Conservation (phyloP, 2,888 invertebrate species). For the Gryllus longicercus region DNA sequence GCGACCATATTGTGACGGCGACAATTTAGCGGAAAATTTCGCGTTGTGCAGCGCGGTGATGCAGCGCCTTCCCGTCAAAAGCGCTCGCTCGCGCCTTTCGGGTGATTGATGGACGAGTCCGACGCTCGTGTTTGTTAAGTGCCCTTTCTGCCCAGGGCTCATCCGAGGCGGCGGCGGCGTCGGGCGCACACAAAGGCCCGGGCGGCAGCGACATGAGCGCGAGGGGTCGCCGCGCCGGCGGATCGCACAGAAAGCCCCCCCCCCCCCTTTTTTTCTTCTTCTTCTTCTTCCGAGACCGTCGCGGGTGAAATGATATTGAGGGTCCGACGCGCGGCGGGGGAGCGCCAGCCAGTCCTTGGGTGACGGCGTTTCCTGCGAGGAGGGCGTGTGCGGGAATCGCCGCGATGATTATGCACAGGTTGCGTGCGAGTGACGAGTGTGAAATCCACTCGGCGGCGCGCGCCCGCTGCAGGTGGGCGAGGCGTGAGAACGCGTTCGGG, state of each 20-base stretch:
- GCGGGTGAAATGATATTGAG: too few relatives aligned
- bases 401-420: background rate
- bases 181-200: background rate
- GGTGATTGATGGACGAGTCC: background rate
- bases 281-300: too few relatives aligned
- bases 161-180: too few relatives aligned
- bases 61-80: background rate
- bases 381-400: background rate
- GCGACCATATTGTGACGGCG: constrained; percentile 8
- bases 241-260: background rate
- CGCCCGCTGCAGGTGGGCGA: background rate
- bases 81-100: background rate
- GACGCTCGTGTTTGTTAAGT: background rate
- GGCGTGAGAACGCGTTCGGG: background rate
- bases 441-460: background rate
- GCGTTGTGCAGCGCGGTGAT: background rate
- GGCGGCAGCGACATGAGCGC: background rate
- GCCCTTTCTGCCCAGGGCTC: background rate
- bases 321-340: background rate
- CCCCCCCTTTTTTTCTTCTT: too few relatives aligned
- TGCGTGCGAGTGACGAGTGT: background rate
- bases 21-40: constrained; percentile 11
- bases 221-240: background rate
- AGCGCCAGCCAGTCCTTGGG: background rate
- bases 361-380: background rate